A percentile compares a stretch with the other conserved stretches of the same genome.
Evolutionary conservation across 1,140 invertebrate genomes (phyloP).

Genomic region (Metopolophium dirhodum): DNA sequence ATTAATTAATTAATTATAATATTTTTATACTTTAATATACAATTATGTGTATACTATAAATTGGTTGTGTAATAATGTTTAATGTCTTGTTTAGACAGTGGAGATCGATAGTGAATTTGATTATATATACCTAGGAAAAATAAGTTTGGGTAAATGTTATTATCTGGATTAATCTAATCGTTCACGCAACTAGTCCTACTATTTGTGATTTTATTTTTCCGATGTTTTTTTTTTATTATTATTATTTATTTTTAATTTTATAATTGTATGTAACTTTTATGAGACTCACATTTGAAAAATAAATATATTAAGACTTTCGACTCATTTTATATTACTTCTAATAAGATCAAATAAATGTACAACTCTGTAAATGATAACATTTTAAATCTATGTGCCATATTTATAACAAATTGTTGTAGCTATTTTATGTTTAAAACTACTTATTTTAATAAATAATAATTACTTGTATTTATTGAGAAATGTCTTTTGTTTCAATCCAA

Average conservation of each 20-base stretch:
- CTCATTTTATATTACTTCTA: conserved; percentile 7
- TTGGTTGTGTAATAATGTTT: conserved; percentile 42
- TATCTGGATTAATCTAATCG: not conserved
- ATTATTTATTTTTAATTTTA: conserved; percentile 34
- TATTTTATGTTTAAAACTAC: conserved; percentile 25
- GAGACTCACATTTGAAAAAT: conserved; percentile 6
- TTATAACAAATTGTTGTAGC: conserved; percentile 19
- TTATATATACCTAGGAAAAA: not conserved
- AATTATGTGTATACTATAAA: not conserved
- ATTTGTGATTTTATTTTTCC: conserved; percentile 32
- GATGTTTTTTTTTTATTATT: conserved; percentile 35
- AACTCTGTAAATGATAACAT: not conserved
- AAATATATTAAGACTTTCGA: not conserved
- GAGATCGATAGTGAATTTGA: not conserved
- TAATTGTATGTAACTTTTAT: not conserved
- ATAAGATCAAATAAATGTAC: conserved; percentile 28
- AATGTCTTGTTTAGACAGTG: not conserved
- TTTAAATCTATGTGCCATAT: conserved; percentile 43
- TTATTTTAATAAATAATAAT: conserved; percentile 42
- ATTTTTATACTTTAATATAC: not conserved
- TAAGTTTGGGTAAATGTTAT: not conserved
- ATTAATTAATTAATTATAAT: not conserved
- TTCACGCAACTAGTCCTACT: conserved; percentile 25
- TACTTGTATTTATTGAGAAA: not conserved
- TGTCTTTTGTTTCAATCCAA: not conserved